Base-by-base conservation (phyloP, 2,113 vertebrate genomes). In the Dicrurus megarhynchus region DNA sequence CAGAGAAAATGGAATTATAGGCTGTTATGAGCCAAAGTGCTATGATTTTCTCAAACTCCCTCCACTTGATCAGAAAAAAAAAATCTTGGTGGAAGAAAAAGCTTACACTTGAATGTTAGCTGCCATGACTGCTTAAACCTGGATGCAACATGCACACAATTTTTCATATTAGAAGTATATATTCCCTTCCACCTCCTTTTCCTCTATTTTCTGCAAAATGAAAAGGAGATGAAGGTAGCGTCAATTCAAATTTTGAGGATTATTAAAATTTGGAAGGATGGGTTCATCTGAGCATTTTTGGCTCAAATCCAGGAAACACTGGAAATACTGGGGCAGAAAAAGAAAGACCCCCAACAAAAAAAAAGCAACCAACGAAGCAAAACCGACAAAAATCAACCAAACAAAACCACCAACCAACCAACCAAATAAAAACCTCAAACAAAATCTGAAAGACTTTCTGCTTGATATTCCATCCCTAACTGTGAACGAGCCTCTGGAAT, bases 1-100 rank as follows among this genome's bases (percentile, higher is more conserved):
- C 33, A 81, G 77, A 81, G 60, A 91, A 89, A 91, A 77, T 73
- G 30, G 93, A 92, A 89, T 91, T 91, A 84, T 21, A 93, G 71
- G 50, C 26, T 79, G 35, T 76, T 91, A 44, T 2, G 4, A 83
- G 26, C n/a, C 50, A 46, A 82, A 94, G n/a, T 69, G 26, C 49
- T 83, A 33, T 77, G 59, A 33, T 77, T 93, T 92, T 39, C 28
- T 63, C 63, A 46, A 2, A 53, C 57, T 87, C 17, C 27, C 24
- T 90, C 61, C 55, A 55, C 59, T 82, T 86, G 63, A 57, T 73
- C n/a, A 9, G 22, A 73, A 88, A 84, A 60, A 60, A 65, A 89
- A 90, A 76, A 50, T 70, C 41, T 56, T 95, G 76, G 52, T 27
- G 39, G 49, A 22, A 83, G 32, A 47, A 74, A 79, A 56, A 68